Conservation (phyloP, 2,797 vertebrate species). For the Periparus ater region DNA sequence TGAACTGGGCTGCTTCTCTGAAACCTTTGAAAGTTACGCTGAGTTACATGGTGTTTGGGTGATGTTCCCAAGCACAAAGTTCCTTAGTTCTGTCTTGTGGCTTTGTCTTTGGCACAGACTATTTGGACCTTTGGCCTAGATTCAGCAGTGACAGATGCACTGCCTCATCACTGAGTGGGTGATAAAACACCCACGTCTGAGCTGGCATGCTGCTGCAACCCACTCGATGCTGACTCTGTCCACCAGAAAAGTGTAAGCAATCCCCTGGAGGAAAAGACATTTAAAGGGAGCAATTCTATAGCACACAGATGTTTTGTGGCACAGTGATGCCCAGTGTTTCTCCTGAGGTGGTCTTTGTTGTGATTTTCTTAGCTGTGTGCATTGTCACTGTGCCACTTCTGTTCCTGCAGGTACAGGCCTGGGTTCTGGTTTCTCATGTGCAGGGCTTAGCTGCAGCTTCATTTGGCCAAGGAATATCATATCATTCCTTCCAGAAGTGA, state of each 20-base stretch:
- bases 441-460: background rate
- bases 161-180: background rate
- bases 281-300: background rate
- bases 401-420: background rate
- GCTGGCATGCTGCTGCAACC: background rate
- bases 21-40: background rate
- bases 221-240: background rate
- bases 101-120: background rate
- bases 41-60: background rate
- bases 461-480: background rate
- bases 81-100: background rate
- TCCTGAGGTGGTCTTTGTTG: background rate
- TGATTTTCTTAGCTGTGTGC: background rate
- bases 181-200: background rate
- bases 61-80: background rate
- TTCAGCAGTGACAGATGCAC: background rate
- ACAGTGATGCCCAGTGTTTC: background rate
- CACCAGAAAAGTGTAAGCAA: background rate
- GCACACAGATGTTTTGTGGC: background rate
- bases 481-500: background rate
- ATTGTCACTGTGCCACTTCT: background rate
- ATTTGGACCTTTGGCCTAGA: background rate
- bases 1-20: background rate
- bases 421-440: background rate
- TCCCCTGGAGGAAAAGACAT: background rate